Evolutionary conservation across 1,140 invertebrate species (phyloP), one percentile per base, ranked within the genome.

Genomic region (Ceratoteleas bidentatus): DNA sequence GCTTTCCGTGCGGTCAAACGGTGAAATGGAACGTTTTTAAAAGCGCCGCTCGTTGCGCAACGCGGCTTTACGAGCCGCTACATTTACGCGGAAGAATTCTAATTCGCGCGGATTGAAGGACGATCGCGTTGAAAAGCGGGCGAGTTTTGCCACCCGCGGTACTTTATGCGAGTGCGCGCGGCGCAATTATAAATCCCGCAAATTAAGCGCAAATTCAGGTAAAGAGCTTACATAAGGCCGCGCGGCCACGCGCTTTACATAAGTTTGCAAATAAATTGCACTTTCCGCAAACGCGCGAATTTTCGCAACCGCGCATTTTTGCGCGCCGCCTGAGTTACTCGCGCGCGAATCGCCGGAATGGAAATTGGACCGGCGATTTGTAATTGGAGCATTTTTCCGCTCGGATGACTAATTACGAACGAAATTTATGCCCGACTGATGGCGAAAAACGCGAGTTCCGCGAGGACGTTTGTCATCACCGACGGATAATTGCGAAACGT

Each of bases 31-130:
- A 66, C 16, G 54, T 53, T 65, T 58, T 60, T 49, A 33, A 75
- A 66, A 75, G 32, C 49, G 24, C 24, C 24, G 24, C 9, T 24
- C 40, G 15, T 76, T 76, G 54, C 57, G 49, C 54, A 68, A 76
- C 14, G 0, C 47, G 15, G 24, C 24, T 60, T 66, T 68, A 54
- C 15, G 47, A 66, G 62, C 34, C 50, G 62, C 34, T 75, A 66
- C 45, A 33, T 60, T 75, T 66, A 66, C 56, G 49, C 73, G 56
- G 62, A 76, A 76, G 73, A 60, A 76, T 60, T 65, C 38, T 76
- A 61, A 68, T 68, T 76, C 38, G 15, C 13, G 56, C 66, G 56
- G 62, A 53, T 65, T 65, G 72, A 66, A 75, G 62, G 62, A 64
- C 52, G 58, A 73, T 64, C 69, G 69, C 38, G n/a, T 54, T 62